A percentile compares a stretch with the other conserved stretches of the same genome.
phyloP scores from a whole-genome alignment of 2,797 vertebrate genomes.

The Sternarchorhynchus goeldii region DNA sequence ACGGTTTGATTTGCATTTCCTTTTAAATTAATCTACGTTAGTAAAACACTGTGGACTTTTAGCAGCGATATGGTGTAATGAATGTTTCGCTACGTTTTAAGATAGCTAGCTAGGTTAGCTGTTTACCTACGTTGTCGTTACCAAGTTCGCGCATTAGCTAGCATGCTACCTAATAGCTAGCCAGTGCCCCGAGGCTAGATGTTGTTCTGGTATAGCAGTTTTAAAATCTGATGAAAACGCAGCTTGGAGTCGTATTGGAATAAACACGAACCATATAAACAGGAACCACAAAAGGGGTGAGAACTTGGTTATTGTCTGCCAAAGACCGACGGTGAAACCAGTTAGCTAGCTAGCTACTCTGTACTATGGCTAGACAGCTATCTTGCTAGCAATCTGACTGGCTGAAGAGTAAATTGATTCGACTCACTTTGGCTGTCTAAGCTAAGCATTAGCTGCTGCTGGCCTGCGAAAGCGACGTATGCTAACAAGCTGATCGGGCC shows the following conservation, averaged over 20 bases:
- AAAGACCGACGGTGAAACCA: not conserved
- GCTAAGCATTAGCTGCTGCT: not conserved
- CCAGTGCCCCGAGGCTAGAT: not conserved
- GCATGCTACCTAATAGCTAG: not conserved
- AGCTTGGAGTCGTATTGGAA: not conserved
- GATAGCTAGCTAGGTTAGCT: constrained; percentile 4
- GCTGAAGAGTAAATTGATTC: too few relatives aligned
- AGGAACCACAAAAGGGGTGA: not conserved
- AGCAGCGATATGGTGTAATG: not conserved
- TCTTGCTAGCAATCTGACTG: too few relatives aligned
- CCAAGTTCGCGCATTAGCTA: not conserved
- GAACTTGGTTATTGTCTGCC: not conserved
- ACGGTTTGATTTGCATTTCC: too few relatives aligned
- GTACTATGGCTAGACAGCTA: too few relatives aligned
- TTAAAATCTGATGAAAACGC: not conserved
- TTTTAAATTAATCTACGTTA: not conserved
- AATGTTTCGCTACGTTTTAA: not conserved
- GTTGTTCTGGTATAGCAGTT: not conserved
- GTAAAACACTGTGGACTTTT: constrained; percentile 3
- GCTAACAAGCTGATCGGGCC: not conserved
- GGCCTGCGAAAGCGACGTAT: not conserved
- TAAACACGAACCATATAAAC: not conserved
- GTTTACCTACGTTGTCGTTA: constrained; percentile 24
- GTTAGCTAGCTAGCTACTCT: too few relatives aligned
- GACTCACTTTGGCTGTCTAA: too few relatives aligned